Conservation (phyloP, 2,113 vertebrate genomes). For the Collichthys lucidus region DNA sequence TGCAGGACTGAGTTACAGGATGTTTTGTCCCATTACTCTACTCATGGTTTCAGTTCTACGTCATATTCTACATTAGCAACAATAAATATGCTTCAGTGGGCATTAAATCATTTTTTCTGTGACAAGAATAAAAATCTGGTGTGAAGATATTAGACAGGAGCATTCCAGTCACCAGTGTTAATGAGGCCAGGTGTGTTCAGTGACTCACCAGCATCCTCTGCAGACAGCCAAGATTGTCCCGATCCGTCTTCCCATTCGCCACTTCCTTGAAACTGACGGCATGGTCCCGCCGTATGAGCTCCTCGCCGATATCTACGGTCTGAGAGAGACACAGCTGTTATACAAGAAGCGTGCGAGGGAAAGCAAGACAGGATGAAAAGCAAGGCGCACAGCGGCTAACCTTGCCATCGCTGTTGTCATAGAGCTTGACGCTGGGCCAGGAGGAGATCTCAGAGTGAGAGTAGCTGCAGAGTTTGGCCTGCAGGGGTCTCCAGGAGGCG, state of each 20-base stretch:
- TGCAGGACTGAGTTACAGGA: too few species aligned
- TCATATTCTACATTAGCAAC: too few species aligned
- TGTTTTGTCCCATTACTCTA: too few species aligned
- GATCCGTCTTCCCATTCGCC: conserved; percentile 33
- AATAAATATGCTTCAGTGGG: too few species aligned
- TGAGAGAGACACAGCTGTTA: conserved; percentile 47
- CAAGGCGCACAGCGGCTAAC: conserved; percentile 67
- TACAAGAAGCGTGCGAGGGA: background rate
- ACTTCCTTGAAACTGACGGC: conserved; percentile 80
- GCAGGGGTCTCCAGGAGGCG: conserved; percentile 87
- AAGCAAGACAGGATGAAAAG: background rate
- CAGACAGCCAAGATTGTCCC: conserved; percentile 62
- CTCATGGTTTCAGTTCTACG: too few species aligned
- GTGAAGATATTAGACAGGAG: background rate
- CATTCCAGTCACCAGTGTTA: background rate
- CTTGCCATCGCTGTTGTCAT: conserved; percentile 75
- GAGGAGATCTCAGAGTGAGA: conserved; percentile 82
- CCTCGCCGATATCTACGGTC: conserved; percentile 87
- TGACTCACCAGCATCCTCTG: conserved; percentile 82
- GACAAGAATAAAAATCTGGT: background rate
- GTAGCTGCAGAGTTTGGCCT: conserved; percentile 91
- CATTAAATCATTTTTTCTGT: background rate
- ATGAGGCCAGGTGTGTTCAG: background rate
- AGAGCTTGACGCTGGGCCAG: conserved; percentile 88
- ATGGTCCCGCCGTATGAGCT: conserved; percentile 86